Evolutionary conservation across 2,888 invertebrate species (phyloP).

Genomic region (Arctia plantaginis): DNA sequence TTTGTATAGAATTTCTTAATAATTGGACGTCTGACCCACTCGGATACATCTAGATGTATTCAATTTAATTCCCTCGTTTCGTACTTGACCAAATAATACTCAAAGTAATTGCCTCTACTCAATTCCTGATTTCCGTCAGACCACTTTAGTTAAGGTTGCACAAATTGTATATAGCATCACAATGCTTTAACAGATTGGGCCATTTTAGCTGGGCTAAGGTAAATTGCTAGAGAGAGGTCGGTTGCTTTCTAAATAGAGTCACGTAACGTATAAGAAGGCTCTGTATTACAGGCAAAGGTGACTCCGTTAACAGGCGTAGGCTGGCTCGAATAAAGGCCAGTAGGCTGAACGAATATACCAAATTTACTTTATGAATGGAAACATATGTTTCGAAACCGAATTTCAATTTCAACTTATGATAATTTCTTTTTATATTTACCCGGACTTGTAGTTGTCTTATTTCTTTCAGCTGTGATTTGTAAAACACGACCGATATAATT

Average conservation of each 20-base stretch:
- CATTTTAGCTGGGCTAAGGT: slow-evolving; percentile 68
- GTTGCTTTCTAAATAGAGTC: slow-evolving; percentile 78
- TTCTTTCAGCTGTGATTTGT: not conserved
- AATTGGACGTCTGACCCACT: slow-evolving; percentile 46
- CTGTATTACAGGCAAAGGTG: slow-evolving; percentile 67
- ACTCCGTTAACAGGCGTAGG: slow-evolving; percentile 59
- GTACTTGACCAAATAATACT: slow-evolving; percentile 48
- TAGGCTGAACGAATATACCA: slow-evolving; percentile 58
- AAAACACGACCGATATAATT: not conserved
- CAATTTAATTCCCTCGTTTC: slow-evolving; percentile 51
- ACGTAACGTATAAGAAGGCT: slow-evolving; percentile 77
- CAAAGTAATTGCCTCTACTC: slow-evolving; percentile 51
- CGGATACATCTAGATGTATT: slow-evolving; percentile 33
- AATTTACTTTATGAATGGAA: slow-evolving; percentile 56
- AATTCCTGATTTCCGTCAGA: slow-evolving; percentile 47
- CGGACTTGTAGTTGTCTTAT: slow-evolving; percentile 19
- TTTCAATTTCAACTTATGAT: slow-evolving; percentile 53
- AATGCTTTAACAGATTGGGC: slow-evolving; percentile 72
- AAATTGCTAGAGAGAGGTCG: slow-evolving; percentile 74
- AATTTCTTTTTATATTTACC: slow-evolving; percentile 37
- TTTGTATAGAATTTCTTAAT: slow-evolving; percentile 46
- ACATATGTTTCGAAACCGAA: slow-evolving; percentile 53
- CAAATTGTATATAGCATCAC: slow-evolving; percentile 64
- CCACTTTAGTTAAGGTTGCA: slow-evolving; percentile 58
- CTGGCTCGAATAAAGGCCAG: slow-evolving; percentile 57